phyloP scores from a whole-genome alignment of 2,888 invertebrate genomes.

The Mamestra brassicae region DNA sequence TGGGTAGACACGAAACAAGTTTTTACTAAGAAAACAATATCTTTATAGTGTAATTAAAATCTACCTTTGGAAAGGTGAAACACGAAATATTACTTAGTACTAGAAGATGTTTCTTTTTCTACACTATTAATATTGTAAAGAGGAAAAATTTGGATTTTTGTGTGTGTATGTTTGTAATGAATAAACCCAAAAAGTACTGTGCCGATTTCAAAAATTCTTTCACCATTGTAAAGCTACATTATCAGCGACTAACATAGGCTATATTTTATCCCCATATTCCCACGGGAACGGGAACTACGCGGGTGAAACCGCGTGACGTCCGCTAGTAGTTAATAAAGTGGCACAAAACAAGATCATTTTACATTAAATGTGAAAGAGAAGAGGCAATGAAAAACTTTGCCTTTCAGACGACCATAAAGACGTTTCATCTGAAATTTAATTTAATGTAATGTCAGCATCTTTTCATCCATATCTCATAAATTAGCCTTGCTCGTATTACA shows the following conservation, averaged over 20 bases:
- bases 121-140: no score
- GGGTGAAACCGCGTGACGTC: no score
- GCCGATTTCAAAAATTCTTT: no score
- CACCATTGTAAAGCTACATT: no score
- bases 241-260: no score
- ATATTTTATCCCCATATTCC: no score
- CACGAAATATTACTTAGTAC: neutral
- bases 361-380: neutral
- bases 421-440: neutral
- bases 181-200: no score
- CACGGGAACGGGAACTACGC: no score
- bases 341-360: neutral
- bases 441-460: neutral
- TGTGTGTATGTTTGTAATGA: no score
- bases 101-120: neutral
- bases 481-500: no score
- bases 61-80: conserved; percentile 1
- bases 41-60: conserved; percentile 18
- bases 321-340: neutral
- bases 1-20: neutral
- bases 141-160: no score
- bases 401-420: neutral
- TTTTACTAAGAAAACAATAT: conserved; percentile 17
- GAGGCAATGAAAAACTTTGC: neutral
- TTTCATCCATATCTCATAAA: no score